Percentiles rank a stretch among this genome's conserved stretches.
These are phyloP conservation scores for Dolichomitus sp. DNA, from an alignment of 2,888 invertebrate species.

Conservation along the genomic window DNA sequence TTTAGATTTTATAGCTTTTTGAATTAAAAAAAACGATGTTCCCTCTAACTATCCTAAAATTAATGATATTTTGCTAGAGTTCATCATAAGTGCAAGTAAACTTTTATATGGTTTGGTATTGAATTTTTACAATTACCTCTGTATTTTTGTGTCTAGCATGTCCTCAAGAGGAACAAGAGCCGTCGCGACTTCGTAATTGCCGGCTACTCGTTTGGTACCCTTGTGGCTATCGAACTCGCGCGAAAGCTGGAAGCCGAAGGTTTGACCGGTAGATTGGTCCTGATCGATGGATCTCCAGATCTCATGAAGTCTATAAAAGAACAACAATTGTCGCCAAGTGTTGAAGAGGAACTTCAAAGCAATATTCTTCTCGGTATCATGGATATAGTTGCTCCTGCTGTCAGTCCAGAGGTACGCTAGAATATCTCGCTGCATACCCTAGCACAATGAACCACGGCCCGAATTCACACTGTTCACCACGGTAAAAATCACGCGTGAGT, in stretches of 20 bases:
- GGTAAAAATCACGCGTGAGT: too few relatives aligned
- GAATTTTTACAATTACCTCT: background rate
- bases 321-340: constrained; percentile 86
- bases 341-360: constrained; percentile 88
- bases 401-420: constrained; percentile 83
- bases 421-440: too few relatives aligned
- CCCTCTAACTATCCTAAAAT: too few relatives aligned
- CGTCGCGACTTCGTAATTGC: constrained; percentile 89
- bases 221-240: constrained; percentile 93
- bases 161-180: constrained; percentile 86
- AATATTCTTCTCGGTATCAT: constrained; percentile 88
- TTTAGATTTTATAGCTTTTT: too few relatives aligned
- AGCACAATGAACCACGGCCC: too few relatives aligned
- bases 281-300: constrained; percentile 94
- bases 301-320: constrained; percentile 88
- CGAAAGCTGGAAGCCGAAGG: constrained; percentile 91
- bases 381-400: constrained; percentile 86
- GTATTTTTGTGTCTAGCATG: constrained; percentile 86
- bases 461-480: too few relatives aligned
- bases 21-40: too few relatives aligned
- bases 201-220: constrained; percentile 96
- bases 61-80: too few relatives aligned
- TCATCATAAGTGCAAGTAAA: background rate
- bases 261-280: constrained; percentile 89
- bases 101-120: background rate